Base-by-base conservation (phyloP, 2,888 invertebrate species). In the Stenurella melanura region DNA sequence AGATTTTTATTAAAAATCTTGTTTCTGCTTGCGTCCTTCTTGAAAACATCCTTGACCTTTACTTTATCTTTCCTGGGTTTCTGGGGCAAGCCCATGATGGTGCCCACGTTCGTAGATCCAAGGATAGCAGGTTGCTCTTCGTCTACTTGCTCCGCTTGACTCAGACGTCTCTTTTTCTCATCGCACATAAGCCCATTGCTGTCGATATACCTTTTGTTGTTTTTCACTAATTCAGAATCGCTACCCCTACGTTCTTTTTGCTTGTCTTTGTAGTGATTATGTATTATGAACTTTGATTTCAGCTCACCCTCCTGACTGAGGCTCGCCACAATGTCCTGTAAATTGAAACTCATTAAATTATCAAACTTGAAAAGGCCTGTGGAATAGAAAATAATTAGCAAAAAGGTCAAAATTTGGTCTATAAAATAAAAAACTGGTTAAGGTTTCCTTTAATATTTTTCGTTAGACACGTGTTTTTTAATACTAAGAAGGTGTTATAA, bases 101-200 rank as follows among this genome's bases (percentile, higher is more conserved):
- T 94, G 78, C 94, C 94, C 81, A 93, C 92, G 89, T 94, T 94
- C 69, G 93, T 94, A n/a, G 94, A 94, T 54, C 94, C 94, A 79
- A 93, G 91, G 56, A 89, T 83, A 11, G 86, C 81, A 21, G 86
- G 91, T 11, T 82, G 81, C 63, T 84, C 86, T 15, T 80, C 83
- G 17, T 75, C 77, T 4, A 74, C 76, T 17, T 85, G 82, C 69
- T 89, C 89, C 85, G 91, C 91, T 87, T 92, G 92, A 88, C 91
- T 92, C 83, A 92, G 90, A 83, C 94, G 92, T 87, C 94, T 90
- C 87, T 93, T 92, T 89, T 94, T 94, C 82, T 94, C 94, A 21
- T 92, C 91, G 76, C 90, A 89, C 71, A 92, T 89, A 77, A 93
- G 90, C 56, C 94, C 94, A 81, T 93, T 93, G 72, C 92, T 92